phyloP scores from a whole-genome alignment of 2,797 vertebrate genomes.

The Dicrostonyx torquatus region DNA sequence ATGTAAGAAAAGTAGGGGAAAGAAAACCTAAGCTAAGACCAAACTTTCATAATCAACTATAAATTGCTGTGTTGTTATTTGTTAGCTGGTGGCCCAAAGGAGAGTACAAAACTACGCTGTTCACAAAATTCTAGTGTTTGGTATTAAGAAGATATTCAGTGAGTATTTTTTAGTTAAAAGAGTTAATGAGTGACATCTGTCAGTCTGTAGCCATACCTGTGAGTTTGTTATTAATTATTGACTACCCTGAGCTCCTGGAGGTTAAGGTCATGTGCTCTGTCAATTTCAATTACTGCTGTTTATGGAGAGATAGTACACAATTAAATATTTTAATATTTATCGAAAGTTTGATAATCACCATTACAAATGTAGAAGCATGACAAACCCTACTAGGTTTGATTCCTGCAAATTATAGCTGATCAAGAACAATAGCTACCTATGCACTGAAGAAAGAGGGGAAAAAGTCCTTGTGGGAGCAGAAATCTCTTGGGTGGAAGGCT shows the following conservation, averaged over 20 bases:
- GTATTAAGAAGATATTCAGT: background rate
- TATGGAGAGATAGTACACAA: background rate
- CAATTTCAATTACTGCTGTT: background rate
- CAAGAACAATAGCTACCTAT: background rate
- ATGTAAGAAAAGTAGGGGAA: background rate
- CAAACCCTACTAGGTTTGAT: background rate
- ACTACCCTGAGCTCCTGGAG: background rate
- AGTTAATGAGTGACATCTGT: background rate
- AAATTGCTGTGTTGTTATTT: background rate
- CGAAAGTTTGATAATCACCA: background rate
- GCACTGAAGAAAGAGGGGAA: background rate
- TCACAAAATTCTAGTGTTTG: background rate
- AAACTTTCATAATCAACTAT: background rate
- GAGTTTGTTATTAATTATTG: background rate
- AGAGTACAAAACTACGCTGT: background rate
- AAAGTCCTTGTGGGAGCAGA: background rate
- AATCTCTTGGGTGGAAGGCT: background rate
- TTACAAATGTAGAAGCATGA: background rate
- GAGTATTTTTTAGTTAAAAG: background rate
- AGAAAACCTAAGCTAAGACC: background rate
- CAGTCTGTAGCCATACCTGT: background rate
- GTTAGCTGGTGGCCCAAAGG: background rate
- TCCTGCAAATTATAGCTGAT: background rate
- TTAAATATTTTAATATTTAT: conserved; percentile 33
- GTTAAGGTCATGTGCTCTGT: background rate